phyloP scores from a whole-genome alignment of 2,113 vertebrate species.

The Mesembrinibis cayennensis region DNA sequence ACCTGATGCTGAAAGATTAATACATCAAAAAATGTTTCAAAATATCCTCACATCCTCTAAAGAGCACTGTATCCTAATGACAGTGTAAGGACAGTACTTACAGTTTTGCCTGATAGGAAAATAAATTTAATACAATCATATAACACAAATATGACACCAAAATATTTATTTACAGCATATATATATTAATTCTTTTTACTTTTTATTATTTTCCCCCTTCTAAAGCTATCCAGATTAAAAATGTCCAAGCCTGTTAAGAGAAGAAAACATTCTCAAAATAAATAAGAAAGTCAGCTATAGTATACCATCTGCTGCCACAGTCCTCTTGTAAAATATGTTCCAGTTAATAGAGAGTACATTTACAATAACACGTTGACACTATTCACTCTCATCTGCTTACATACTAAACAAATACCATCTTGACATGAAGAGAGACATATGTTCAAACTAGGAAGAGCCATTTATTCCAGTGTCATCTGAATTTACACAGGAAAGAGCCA shows the following conservation, averaged over 20 bases:
- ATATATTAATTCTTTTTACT: not conserved
- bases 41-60: not conserved
- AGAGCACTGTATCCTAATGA: not conserved
- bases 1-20: not conserved
- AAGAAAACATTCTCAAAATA: not conserved
- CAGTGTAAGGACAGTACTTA: not conserved
- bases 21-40: not conserved
- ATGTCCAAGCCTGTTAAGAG: not conserved
- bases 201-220: not conserved
- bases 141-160: not conserved
- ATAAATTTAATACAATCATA: not conserved
- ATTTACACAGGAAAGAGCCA: not conserved
- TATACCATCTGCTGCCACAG: not conserved
- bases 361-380: not conserved
- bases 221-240: not conserved
- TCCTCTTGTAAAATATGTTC: not conserved
- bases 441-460: not conserved
- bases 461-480: not conserved
- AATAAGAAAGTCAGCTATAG: not conserved
- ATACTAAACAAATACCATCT: not conserved
- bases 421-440: not conserved
- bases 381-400: not conserved
- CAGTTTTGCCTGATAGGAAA: not conserved
- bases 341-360: not conserved
- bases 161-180: slow-evolving; percentile 33